Base-by-base conservation (phyloP, 2,113 vertebrate species). In the Lepisosteus oculatus region DNA sequence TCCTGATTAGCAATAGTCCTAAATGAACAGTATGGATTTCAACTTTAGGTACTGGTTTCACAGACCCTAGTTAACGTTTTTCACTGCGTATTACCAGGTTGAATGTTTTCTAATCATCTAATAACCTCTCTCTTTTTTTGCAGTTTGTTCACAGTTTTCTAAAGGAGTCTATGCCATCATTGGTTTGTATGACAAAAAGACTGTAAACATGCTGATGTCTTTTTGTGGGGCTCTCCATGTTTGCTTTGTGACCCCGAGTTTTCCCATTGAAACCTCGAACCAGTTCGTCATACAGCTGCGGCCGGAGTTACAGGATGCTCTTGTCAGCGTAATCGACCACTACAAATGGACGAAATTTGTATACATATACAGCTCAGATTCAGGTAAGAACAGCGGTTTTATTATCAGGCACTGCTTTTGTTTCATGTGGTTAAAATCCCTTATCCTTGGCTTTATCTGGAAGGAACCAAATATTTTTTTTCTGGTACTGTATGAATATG, bases 91-190 rank as follows among this genome's bases (percentile, higher is more conserved):
- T 29, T 29, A 2, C 1, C 2, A 29, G 29, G 29, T 29, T 29
- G 29, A 29, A 29, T 29, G 29, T 29, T 29, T 29, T 29, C 29
- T 29, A 29, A 29, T 29, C 29, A 29, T 29, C 29, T 29, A 29
- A 29, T 29, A 29, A 29, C 29, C 29, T 29, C 29, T 29, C 29
- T 29, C 29, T 82, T n/a, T 81, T 42, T 69, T 61, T 63, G 9
- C 85, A 99, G 97, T 99, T 89, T 99, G 97, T 81, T 99, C 97
- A 0, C 97, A 99, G 93, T 99, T 99, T 88, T 96, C 96, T 79
- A 97, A 98, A 86, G 97, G 97, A 3, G 97, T 99, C 78, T 99
- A 99, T 0, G 96, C 97, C 90, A 99, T 99, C 90, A 98, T 99
- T n/a, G 97, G 97, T 3, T 93, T 99, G 79, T 99, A 99, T 0